phyloP scores from a whole-genome alignment of 1,140 invertebrate genomes.

The Heliothis subflexa region DNA sequence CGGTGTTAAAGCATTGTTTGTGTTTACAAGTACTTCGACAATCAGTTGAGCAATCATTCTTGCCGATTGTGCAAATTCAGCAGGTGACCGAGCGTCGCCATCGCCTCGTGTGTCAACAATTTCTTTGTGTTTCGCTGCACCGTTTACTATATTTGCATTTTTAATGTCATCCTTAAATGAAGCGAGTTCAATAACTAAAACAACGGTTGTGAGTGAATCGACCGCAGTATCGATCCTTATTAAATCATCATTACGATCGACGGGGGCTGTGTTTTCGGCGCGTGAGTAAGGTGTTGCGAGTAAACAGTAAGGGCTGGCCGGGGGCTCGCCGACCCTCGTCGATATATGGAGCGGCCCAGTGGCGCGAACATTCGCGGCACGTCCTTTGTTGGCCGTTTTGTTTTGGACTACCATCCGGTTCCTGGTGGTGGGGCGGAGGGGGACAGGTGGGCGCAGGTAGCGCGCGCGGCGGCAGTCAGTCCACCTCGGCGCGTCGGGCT shows the following conservation, averaged over 20 bases:
- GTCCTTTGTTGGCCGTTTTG: conserved; percentile 85
- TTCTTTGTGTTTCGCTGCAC: conserved; percentile 65
- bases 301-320: conserved; percentile 62
- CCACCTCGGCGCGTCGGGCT: conserved; percentile 74
- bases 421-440: conserved; percentile 77
- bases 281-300: conserved; percentile 79
- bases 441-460: conserved; percentile 82
- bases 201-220: conserved; percentile 55
- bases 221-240: conserved; percentile 44
- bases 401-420: conserved; percentile 85
- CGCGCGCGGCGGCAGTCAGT: conserved; percentile 77
- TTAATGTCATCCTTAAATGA: conserved; percentile 54
- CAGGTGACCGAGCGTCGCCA: conserved; percentile 60
- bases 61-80: conserved; percentile 67
- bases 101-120: conserved; percentile 63
- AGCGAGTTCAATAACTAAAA: conserved; percentile 56
- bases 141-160: conserved; percentile 66
- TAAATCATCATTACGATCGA: conserved; percentile 68
- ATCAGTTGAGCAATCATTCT: conserved; percentile 78
- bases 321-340: conserved; percentile 68
- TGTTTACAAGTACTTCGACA: conserved; percentile 70
- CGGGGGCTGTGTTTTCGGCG: conserved; percentile 61
- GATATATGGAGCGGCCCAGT: conserved; percentile 68
- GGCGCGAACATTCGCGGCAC: conserved; percentile 83
- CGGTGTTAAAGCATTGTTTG: conserved; percentile 68